Evolutionary conservation across 1,140 invertebrate genomes (phyloP), one percentile per base, ranked within the genome.

Genomic region (Drosophila mauritiana): DNA sequence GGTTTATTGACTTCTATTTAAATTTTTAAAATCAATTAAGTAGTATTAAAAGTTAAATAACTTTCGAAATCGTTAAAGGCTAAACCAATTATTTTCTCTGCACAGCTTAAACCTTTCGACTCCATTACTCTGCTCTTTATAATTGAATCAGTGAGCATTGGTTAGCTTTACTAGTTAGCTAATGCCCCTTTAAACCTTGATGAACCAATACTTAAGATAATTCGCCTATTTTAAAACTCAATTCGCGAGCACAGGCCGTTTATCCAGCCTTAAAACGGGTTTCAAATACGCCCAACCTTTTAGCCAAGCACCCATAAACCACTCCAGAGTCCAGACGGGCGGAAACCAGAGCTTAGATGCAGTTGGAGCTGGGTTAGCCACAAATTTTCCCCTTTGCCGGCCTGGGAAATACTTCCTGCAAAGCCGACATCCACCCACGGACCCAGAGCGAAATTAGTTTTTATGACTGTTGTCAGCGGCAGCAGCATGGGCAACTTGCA

Each of bases 391-490:
- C 42, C 51, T 52, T 34, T 34, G n/a, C 34, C 46, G 31, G 49
- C 37, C 37, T 17, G 27, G 39, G 39, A 58, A 63, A 73, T 55
- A 55, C 72, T 74, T 73, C 68, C 72, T 74, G 68, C 53, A 40
- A 42, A 40, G 25, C 43, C 73, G 15, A 31, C 54, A 73, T 55
- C 53, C 68, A 79, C 51, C 77, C 70, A 70, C 58, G 61, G 49
- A 49, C 45, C 34, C 7, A 46, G 10, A 63, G 49, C 48, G 67
- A 85, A 85, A 85, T 85, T 85, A 82, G 83, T 85, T 85, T 83
- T 88, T 88, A 81, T 85, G 81, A 68, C 64, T 74, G 52, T 84
- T 84, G 80, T 79, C 80, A 70, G 80, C 59, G 31, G 63, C 73
- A 55, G 51, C 22, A 51, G 40, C 53, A 31, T 34, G 22, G 25